Evolutionary conservation across 2,113 vertebrate genomes (phyloP).

Genomic region (Nesogale talazaci): DNA sequence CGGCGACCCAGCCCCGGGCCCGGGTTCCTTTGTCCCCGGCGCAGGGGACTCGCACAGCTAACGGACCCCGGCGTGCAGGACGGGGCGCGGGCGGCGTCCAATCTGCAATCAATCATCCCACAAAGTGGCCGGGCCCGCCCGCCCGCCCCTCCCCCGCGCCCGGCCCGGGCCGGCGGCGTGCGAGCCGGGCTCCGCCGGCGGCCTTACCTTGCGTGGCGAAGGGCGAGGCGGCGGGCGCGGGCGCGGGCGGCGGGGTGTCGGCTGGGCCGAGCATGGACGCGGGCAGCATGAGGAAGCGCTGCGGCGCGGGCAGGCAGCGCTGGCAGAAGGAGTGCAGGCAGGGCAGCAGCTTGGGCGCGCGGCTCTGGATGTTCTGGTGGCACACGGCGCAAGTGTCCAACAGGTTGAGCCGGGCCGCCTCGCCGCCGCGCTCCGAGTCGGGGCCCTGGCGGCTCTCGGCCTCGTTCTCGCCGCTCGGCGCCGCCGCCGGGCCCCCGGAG

Average conservation of each 20-base stretch:
- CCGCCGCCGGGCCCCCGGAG: constrained; percentile 73
- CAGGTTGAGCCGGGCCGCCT: constrained; percentile 90
- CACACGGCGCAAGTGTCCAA: constrained; percentile 98
- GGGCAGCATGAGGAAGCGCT: constrained; percentile 89
- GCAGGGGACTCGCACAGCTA: constrained; percentile 27
- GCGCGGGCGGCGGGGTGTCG: constrained; percentile 69
- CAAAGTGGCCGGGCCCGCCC: constrained; percentile 56
- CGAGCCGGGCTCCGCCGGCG: not conserved
- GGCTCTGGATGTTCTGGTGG: constrained; percentile 94
- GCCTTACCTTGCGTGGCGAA: constrained; percentile 86
- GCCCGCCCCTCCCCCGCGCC: not conserved
- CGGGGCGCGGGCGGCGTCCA: not conserved
- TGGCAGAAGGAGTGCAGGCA: constrained; percentile 97
- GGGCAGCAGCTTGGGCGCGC: constrained; percentile 95
- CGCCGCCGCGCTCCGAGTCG: constrained; percentile 87
- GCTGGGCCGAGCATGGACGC: constrained; percentile 83
- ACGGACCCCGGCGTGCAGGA: not conserved
- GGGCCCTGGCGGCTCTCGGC: constrained; percentile 94
- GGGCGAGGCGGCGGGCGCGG: constrained; percentile 75
- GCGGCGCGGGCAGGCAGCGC: constrained; percentile 93
- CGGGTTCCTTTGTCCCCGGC: constrained; percentile 72
- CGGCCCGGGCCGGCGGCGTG: too few species aligned
- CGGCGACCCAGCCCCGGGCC: constrained; percentile 17
- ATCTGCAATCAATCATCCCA: constrained; percentile 53
- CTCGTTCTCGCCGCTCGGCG: constrained; percentile 93